Base-by-base conservation (phyloP, 2,113 vertebrate genomes). In the Mungos mungo region DNA sequence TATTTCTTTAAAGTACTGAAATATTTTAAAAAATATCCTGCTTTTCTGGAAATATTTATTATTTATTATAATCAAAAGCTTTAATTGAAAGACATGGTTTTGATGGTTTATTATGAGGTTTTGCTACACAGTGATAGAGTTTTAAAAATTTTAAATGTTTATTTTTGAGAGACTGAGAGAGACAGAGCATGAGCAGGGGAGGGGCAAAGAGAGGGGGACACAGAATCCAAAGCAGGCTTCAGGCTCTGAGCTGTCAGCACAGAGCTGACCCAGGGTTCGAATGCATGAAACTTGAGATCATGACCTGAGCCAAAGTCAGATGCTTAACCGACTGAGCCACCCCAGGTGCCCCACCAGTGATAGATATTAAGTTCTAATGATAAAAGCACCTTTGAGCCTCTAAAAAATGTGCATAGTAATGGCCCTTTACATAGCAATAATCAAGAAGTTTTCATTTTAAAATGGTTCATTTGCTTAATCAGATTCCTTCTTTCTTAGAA, bases 361-460 rank as follows among this genome's bases (percentile, higher is more conserved):
- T 57, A 79, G 54, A 85, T 18, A 33, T 31, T 72, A 79, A 74
- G 29, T 35, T 63, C 21, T 66, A 71, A 94, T 57, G 6, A 47
- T 47, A 77, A 88, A 81, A 76, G 0, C 8, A 85, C 23, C 18
- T 88, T 45, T 81, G 74, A 95, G 74, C 4, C 41, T 76, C 12
- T 68, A 88, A 68, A 85, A 86, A 54, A 14, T 90, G 1, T 54
- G 18, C 41, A n/a, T 16, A 35, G 47, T 47, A 92, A 77, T 33
- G 25, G 12, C 77, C 1, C 12, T 65, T 94, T 85, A 88, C 52
- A 88, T 68, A 86, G 13, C 5, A 92, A 87, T 54, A 60, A 90
- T 89, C 66, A 85, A 72, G 6, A 92, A 52, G 16, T 27, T 94
- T 96, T 97, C 63, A 68, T 92, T 85, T 72, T 88, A 52, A 23